phyloP scores from a whole-genome alignment of 2,797 vertebrate species.

The Natrix natrix region DNA sequence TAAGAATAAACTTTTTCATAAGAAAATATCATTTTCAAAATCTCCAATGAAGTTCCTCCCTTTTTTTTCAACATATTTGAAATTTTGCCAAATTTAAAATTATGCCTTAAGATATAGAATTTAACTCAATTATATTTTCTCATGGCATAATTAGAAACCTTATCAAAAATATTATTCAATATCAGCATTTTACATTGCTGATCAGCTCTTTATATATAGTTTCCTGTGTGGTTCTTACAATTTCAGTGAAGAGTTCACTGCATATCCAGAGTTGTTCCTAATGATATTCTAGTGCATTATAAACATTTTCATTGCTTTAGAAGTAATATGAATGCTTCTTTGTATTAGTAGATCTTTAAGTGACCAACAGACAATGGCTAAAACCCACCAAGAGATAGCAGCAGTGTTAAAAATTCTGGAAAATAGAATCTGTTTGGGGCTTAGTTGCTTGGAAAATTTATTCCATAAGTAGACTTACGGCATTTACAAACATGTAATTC shows the following conservation, averaged over 20 bases:
- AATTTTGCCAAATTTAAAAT: constrained; percentile 31
- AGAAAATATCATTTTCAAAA: background rate
- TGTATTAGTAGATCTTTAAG: background rate
- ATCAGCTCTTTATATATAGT: background rate
- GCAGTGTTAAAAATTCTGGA: background rate
- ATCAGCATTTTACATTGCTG: constrained; percentile 2
- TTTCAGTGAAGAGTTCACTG: constrained; percentile 27
- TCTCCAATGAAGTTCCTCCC: constrained; percentile 5
- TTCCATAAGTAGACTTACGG: background rate
- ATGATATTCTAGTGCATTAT: background rate
- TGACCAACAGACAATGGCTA: background rate
- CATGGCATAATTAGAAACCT: constrained; percentile 44
- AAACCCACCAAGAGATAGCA: background rate
- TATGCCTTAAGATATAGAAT: constrained; percentile 23
- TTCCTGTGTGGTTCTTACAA: background rate
- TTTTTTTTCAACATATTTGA: background rate
- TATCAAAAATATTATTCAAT: constrained; percentile 31
- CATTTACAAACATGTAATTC: background rate
- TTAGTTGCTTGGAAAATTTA: background rate
- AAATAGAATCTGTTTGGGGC: background rate
- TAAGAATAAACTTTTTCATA: background rate
- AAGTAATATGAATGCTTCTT: background rate
- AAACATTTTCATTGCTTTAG: background rate
- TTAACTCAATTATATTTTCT: constrained; percentile 8
- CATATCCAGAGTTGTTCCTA: constrained; percentile 13